Evolutionary conservation across 2,888 invertebrate species (phyloP), one percentile per base, ranked within the genome.

Genomic region (Meliscaeva auricollis): DNA sequence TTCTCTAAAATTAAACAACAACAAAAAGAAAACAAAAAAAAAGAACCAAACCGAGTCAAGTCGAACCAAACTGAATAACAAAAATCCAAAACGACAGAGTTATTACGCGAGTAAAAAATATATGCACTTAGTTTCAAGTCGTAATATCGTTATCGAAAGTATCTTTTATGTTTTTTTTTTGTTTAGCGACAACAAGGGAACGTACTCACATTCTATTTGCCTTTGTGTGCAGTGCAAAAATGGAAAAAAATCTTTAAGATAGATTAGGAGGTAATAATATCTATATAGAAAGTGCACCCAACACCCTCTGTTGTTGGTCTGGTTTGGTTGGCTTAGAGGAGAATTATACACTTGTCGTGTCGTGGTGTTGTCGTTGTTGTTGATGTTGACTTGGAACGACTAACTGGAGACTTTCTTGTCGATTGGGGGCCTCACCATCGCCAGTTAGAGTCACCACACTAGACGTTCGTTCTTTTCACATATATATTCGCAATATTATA

Each of bases 211-310:
- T 17, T 15, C 62, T 54, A n/a, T 3, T 3, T 13, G 35, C 20
- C 17, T 58, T 58, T 35, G 56, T 38, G 46, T 32, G 58, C 69
- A 48, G 35, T 46, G 50, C 52, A 50, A 52, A 62, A 38, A 38
- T 8, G 0, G 11, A 7, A 9, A 38, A 7, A 66, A 50, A 64
- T 56, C 30, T n/a, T 9, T 5, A 48, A 66, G 66, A 76, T 73
- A 74, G 75, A 84, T 79, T 70, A 79, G 75, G 72, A 38, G 81
- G 77, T 69, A 66, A 58, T 72, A 83, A 78, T 70, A 64, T 64
- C 69, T 70, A 8, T 70, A 8, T 50, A 70, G 78, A 78, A 72
- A 72, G 79, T 75, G 79, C 84, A 84, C 66, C 74, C 73, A 75
- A 79, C 75, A 30, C 64, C 64, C 74, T 62, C 83, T 50, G 13